Base-by-base conservation (phyloP, 1,140 invertebrate genomes). In the Bilobella aurantiaca region DNA sequence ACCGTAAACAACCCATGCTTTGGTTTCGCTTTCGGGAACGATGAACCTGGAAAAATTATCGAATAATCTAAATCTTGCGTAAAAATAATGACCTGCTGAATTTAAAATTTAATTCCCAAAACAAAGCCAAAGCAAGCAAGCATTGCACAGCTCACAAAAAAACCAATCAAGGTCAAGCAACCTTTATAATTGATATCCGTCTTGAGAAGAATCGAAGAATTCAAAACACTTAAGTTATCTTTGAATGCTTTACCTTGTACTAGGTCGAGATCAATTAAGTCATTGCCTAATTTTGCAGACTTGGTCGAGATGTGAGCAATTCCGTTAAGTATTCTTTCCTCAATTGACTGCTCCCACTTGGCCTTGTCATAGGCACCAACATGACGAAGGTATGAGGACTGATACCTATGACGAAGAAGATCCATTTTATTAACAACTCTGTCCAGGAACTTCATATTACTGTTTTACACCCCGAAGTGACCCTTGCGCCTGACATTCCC, bases 311-410 rank as follows among this genome's bases (percentile, higher is more conserved):
- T 84, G 75, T 90, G 86, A 66, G 85, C 88, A 42, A 93, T 85
- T 65, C 89, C 89, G 79, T 88, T 84, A 74, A 92, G 82, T 71
- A 96, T 87, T 72, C 89, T 82, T 75, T 92, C 88, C 75, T 97
- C 93, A 64, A 96, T 86, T 63, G 89, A 92, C 74, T 88, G 90
- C 77, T 97, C 93, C 93, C 93, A 97, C 85, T 90, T 85, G 76
- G 95, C 90, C 76, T 95, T 96, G 78, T 96, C 93, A 79, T 96
- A 96, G 29, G 88, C 90, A 74, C 92, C 92, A 77, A 97, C 96
- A 83, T 94, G 90, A n/a, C n/a, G n/a, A n/a, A n/a, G n/a, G n/a
- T n/a, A n/a, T n/a, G n/a, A n/a, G 76, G 90, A 90, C 76, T 93
- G 89, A 81, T 93, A 93, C 87, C 89, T 90, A 68, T 18, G 77